Conservation (phyloP, 1,140 invertebrate genomes). For the Drosophila murphyi region DNA sequence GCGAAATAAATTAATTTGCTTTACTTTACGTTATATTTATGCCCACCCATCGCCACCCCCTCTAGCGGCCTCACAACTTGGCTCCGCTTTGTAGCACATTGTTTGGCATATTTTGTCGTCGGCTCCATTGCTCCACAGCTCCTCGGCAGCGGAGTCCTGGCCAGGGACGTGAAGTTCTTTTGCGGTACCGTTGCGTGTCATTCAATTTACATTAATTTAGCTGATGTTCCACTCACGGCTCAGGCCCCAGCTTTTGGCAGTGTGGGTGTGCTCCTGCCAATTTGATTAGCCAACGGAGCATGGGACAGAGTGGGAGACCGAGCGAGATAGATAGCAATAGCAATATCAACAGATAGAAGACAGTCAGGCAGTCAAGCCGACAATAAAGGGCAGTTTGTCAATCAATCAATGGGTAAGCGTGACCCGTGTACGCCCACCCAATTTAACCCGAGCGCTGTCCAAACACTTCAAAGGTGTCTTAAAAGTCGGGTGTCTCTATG, state of each 20-base stretch:
- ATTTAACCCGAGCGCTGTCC: neutral
- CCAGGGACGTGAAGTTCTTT: constrained; percentile 39
- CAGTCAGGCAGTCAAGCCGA: constrained; percentile 24
- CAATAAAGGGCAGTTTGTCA: constrained; percentile 46
- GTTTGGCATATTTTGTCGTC: constrained; percentile 14
- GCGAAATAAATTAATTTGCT: constrained; percentile 69
- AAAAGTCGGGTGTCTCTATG: neutral
- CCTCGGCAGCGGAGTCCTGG: neutral
- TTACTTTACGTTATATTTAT: constrained; percentile 34
- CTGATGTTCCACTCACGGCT: constrained; percentile 64
- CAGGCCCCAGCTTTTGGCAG: constrained; percentile 19
- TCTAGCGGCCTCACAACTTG: neutral
- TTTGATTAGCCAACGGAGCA: constrained; percentile 61
- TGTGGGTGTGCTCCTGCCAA: constrained; percentile 52
- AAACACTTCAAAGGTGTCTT: constrained; percentile 15
- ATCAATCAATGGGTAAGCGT: constrained; percentile 53
- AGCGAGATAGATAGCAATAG: neutral
- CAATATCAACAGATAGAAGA: neutral
- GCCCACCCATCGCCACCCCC: neutral
- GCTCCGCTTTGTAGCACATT: constrained; percentile 1
- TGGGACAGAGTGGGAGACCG: neutral
- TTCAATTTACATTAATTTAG: constrained; percentile 80
- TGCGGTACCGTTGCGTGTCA: constrained; percentile 72
- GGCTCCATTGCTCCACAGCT: neutral
- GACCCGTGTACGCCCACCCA: constrained; percentile 14